A percentile compares a stretch with the other conserved stretches of the same genome.
These are phyloP conservation scores for Tetheella fluctuosa DNA, from an alignment of 2,888 invertebrate genomes.

Conservation along the genomic window DNA sequence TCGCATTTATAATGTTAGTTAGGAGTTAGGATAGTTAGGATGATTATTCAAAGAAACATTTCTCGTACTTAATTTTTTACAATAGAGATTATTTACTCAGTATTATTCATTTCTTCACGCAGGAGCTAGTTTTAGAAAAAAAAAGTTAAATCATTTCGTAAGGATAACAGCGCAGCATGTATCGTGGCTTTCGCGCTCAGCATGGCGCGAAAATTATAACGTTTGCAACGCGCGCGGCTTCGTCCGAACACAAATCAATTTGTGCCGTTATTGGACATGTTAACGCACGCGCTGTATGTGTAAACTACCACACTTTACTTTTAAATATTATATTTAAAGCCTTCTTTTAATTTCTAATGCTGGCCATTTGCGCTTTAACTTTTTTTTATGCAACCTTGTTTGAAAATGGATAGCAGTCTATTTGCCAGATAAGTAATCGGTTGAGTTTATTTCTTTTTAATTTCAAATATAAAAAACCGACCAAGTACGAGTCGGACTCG, in stretches of 20 bases:
- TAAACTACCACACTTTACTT: slow-evolving; percentile 33
- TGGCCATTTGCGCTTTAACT: not conserved
- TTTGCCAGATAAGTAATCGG: no score
- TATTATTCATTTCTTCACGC: no score
- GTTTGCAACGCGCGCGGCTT: slow-evolving; percentile 45
- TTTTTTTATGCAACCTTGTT: not conserved
- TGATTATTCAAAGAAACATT: no score
- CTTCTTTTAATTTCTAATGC: not conserved
- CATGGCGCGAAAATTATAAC: slow-evolving; percentile 80
- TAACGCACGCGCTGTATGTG: slow-evolving; percentile 49
- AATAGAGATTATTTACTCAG: no score
- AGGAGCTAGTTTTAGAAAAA: slow-evolving; percentile 26
- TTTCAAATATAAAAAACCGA: no score
- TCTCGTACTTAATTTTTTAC: no score
- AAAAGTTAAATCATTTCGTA: slow-evolving; percentile 45
- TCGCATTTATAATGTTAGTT: no score
- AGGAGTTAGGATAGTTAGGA: no score
- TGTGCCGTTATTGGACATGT: slow-evolving; percentile 56
- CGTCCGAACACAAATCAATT: slow-evolving; percentile 72
- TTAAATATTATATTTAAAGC: slow-evolving; percentile 17
- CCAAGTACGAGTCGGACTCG: no score
- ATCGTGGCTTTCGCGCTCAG: slow-evolving; percentile 48
- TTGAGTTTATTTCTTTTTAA: no score
- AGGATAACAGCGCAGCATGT: slow-evolving; percentile 66
- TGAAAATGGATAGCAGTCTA: no score